Base-by-base conservation (phyloP, 1,140 invertebrate genomes). In the Globodera rostochiensis region DNA sequence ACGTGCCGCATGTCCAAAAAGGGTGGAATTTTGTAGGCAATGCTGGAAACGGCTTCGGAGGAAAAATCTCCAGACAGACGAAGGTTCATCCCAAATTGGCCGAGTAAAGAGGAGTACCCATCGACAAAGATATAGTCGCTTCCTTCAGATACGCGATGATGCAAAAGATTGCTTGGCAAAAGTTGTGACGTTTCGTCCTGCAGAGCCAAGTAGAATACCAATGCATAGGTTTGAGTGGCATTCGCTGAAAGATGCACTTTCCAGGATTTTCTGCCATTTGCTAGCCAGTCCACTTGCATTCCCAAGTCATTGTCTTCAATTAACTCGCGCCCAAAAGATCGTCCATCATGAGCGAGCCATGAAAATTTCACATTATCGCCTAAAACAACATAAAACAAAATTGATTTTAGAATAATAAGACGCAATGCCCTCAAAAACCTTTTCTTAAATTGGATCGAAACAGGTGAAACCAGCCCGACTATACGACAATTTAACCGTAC, bases 311-410 rank as follows among this genome's bases (percentile, higher is more conserved):
- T 92, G 88, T 99, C 96, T 19, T 93, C 90, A 79, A 98, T 95
- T 85, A 94, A 93, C 91, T 99, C 97, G 64, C 95, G 91, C 3
- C 97, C 97, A 92, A 98, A 98, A 73, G 93, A 94, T 46, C 92
- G 91, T 0, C 96, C 96, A 91, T 99, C 96, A 90, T 98, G 96
- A 83, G 95, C 93, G 4, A 93, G 90, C 97, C 97, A 99, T 0
- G 94, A 94, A 90, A 93, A 95, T 74, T 94, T 91, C 36, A 98
- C 91, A 84, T 93, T 92, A 66, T 88, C 87, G 53, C 84, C 87
- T 85, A 50, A 81, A 36, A 36, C 36, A 36, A 36, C 25, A 36
- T 36, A 2, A 36, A 36, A 36, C 25, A 36, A 36, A 36, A 36
- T 0, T 36, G 36, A 36, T 36, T 36, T 36, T 1, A 36, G 36